Percentiles rank a stretch among this genome's conserved stretches.
These are phyloP conservation scores for Drosophila neotestacea DNA, from an alignment of 2,888 invertebrate species.

Conservation along the genomic window DNA sequence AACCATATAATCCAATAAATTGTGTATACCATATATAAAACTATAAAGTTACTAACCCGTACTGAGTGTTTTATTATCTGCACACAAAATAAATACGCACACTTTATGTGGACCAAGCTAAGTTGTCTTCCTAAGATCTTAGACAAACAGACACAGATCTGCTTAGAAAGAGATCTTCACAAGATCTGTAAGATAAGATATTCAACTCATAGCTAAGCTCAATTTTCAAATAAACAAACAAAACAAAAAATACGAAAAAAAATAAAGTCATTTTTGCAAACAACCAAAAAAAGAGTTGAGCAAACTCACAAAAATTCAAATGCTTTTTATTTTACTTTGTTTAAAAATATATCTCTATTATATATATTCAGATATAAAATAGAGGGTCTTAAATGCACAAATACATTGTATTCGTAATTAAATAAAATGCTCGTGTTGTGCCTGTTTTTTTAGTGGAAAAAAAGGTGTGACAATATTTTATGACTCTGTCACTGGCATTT, in stretches of 20 bases:
- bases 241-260: slow-evolving; percentile 28
- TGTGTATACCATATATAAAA: slow-evolving; percentile 72
- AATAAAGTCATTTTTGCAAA: slow-evolving; percentile 66
- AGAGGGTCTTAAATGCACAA: slow-evolving; percentile 33
- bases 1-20: slow-evolving; percentile 79
- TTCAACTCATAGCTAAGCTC: slow-evolving; percentile 35
- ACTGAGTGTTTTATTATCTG: slow-evolving; percentile 75
- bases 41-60: slow-evolving; percentile 64
- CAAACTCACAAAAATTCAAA: slow-evolving; percentile 9
- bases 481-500: slow-evolving; percentile 77
- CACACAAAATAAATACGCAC: slow-evolving; percentile 56
- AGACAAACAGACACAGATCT: slow-evolving; percentile 35
- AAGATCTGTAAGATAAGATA: slow-evolving; percentile 47
- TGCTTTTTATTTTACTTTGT: slow-evolving; percentile 10
- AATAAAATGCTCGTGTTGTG: slow-evolving; percentile 61
- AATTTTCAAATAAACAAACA: slow-evolving; percentile 18
- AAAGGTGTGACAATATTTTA: slow-evolving; percentile 82
- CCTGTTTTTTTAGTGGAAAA: slow-evolving; percentile 18
- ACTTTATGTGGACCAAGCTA: slow-evolving; percentile 43
- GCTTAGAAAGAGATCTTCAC: slow-evolving; percentile 36
- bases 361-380: slow-evolving; percentile 14
- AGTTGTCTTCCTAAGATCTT: slow-evolving; percentile 46
- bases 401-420: slow-evolving; percentile 68
- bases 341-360: background rate
- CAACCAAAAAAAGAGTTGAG: slow-evolving; percentile 22